phyloP scores from a whole-genome alignment of 2,113 vertebrate genomes.

The Eleginops maclovinus region DNA sequence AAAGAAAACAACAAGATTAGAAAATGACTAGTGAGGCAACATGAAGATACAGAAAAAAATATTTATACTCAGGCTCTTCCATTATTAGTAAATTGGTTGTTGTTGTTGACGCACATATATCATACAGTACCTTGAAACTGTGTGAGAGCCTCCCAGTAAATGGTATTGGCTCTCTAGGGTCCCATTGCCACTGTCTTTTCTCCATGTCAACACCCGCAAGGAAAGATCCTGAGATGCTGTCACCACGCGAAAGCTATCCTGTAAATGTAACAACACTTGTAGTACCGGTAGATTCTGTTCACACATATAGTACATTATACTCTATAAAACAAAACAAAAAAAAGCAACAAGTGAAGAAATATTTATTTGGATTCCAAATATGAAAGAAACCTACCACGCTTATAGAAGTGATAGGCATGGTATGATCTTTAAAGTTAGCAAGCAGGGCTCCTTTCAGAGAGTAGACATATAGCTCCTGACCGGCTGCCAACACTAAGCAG shows the following conservation, averaged over 20 bases:
- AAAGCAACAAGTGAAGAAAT: background rate
- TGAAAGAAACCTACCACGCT: slow-evolving; percentile 83
- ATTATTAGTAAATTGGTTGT: background rate
- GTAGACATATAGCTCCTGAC: slow-evolving; percentile 72
- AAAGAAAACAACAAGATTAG: background rate
- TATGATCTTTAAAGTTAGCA: slow-evolving; percentile 86
- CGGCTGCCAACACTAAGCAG: slow-evolving; percentile 74
- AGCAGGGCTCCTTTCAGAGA: slow-evolving; percentile 83
- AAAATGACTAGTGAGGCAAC: background rate
- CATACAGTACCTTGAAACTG: slow-evolving; percentile 78
- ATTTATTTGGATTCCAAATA: background rate
- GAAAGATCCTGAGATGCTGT: slow-evolving; percentile 86
- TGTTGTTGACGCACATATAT: background rate
- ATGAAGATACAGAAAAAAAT: background rate
- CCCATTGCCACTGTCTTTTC: slow-evolving; percentile 66
- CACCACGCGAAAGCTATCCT: slow-evolving; percentile 82
- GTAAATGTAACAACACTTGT: slow-evolving; percentile 1
- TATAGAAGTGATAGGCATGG: slow-evolving; percentile 79
- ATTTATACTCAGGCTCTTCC: background rate
- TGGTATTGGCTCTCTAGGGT: slow-evolving; percentile 81
- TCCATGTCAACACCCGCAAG: slow-evolving; percentile 79
- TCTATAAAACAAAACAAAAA: background rate
- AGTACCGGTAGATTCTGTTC: background rate
- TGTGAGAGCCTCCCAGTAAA: slow-evolving; percentile 82
- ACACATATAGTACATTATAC: background rate